Conservation (phyloP, 1,140 invertebrate species). For the Oryctes rhinoceros region DNA sequence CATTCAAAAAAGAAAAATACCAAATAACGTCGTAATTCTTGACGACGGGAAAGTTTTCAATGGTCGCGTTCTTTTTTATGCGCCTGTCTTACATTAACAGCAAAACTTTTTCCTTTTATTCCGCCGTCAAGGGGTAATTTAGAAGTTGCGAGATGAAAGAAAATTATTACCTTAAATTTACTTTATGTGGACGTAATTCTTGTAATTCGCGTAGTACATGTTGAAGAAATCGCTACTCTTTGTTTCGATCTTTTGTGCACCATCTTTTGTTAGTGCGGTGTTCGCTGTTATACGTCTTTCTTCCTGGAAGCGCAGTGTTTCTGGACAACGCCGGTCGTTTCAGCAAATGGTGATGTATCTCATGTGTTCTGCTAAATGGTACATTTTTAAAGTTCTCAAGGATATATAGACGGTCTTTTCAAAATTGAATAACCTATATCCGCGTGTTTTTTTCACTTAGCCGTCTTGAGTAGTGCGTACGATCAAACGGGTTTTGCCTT, state of each 20-base stretch:
- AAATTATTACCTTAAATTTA: conserved; percentile 20
- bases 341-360: neutral
- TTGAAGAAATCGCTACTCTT: neutral
- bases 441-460: no score
- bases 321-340: neutral
- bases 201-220: neutral
- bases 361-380: neutral
- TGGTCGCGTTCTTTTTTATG: neutral
- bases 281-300: neutral
- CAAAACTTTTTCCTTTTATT: conserved; percentile 6
- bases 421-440: no score
- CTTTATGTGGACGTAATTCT: conserved; percentile 15
- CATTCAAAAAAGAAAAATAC: neutral
- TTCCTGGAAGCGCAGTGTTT: neutral
- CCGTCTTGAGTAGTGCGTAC: no score
- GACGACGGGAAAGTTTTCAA: neutral
- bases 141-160: conserved; percentile 3
- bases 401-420: neutral
- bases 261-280: neutral
- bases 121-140: neutral
- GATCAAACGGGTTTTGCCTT: no score
- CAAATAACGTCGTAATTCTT: neutral
- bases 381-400: neutral
- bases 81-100: neutral
- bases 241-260: neutral